phyloP scores from a whole-genome alignment of 1,140 invertebrate species.

The Rhyzopertha dominica region DNA sequence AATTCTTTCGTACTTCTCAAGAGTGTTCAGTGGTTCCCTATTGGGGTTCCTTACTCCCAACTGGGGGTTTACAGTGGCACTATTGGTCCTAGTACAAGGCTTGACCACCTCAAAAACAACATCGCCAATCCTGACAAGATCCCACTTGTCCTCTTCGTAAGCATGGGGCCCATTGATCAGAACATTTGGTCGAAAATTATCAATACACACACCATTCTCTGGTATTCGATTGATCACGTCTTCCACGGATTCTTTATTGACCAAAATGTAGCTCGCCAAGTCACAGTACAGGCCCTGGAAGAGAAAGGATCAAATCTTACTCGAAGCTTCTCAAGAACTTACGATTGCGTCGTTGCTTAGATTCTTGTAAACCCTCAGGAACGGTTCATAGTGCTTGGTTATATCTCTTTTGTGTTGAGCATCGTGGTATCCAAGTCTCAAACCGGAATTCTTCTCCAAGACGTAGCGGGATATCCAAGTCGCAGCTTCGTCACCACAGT shows the following conservation, averaged over 20 bases:
- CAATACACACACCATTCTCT: conserved; percentile 48
- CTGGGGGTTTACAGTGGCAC: conserved; percentile 54
- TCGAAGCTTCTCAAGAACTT: no score
- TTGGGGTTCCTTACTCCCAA: conserved; percentile 49
- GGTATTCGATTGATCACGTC: conserved; percentile 57
- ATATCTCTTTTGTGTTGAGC: conserved; percentile 28
- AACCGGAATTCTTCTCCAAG: conserved; percentile 49
- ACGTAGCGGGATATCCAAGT: conserved; percentile 57
- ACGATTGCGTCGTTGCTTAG: conserved; percentile 19
- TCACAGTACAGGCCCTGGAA: no score
- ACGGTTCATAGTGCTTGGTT: conserved; percentile 12
- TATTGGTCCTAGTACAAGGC: conserved; percentile 58
- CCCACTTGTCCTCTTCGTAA: conserved; percentile 67
- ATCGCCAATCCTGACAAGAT: conserved; percentile 62
- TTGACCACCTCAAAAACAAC: conserved; percentile 58
- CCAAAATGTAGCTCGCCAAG: conserved; percentile 45
- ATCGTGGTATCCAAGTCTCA: conserved; percentile 54
- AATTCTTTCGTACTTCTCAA: conserved; percentile 51
- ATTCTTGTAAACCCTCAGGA: conserved; percentile 17
- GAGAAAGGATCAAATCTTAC: no score
- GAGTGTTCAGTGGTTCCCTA: conserved; percentile 52
- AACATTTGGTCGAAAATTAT: conserved; percentile 63
- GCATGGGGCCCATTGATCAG: conserved; percentile 53
- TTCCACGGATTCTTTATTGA: conserved; percentile 57
- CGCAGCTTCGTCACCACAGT: conserved; percentile 56